Evolutionary conservation across 2,113 vertebrate species (phyloP).

Genomic region (Albula glossodonta): DNA sequence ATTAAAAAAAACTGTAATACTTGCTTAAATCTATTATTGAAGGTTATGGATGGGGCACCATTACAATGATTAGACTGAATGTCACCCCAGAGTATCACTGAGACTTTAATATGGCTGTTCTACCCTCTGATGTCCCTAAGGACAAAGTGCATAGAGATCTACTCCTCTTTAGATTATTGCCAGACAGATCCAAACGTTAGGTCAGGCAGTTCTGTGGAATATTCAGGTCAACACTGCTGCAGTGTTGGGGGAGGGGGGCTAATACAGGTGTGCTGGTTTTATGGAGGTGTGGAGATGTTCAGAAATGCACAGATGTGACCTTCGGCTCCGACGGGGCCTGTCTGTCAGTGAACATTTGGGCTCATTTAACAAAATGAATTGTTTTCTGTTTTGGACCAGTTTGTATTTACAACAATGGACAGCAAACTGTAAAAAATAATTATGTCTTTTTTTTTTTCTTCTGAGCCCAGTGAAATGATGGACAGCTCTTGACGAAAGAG

Average conservation of each 20-base stretch:
- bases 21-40: background rate
- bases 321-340: background rate
- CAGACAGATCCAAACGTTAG: background rate
- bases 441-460: no score
- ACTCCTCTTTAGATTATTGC: constrained; percentile 40
- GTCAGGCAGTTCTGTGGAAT: constrained; percentile 1
- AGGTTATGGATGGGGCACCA: background rate
- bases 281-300: background rate
- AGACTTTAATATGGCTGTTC: constrained; percentile 78
- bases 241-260: background rate
- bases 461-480: background rate
- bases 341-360: background rate
- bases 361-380: background rate
- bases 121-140: constrained; percentile 68
- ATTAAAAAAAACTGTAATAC: background rate
- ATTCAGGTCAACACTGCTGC: background rate
- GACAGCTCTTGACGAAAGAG: background rate
- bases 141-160: constrained; percentile 78
- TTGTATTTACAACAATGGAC: background rate
- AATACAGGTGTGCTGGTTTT: constrained; percentile 18
- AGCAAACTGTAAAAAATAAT: background rate
- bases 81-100: constrained; percentile 47
- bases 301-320: background rate
- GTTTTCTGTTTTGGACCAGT: background rate
- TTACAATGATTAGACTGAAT: background rate